Base-by-base conservation (phyloP, 2,797 vertebrate genomes). In the Enteromius viviparus region DNA sequence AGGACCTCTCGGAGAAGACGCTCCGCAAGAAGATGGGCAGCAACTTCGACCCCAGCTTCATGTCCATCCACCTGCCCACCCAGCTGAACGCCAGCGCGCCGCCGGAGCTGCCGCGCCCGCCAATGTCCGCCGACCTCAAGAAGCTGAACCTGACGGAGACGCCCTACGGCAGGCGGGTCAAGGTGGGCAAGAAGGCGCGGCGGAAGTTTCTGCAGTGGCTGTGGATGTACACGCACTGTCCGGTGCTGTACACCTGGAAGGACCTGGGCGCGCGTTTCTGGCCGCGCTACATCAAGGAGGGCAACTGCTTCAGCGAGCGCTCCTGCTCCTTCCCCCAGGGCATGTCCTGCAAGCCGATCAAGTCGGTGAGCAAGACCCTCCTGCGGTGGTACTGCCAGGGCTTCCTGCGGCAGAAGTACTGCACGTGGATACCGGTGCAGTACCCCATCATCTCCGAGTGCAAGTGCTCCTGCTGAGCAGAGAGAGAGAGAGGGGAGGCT, bases 401-500 rank as follows among this genome's bases (percentile, higher is more conserved):
- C n/a, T 98, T 97, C 95, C 91, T 95, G 89, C 95, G 93, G 91
- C 96, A 96, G 89, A 96, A 96, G 91, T 97, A 96, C 93, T 98
- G 97, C 93, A 97, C 96, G 89, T 98, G 97, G 97, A 97, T 98
- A 94, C 95, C 95, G 87, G 95, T 97, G 88, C 97, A 98, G 93
- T 98, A 98, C 92, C 97, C 96, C 51, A 95, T 98, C 91, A 96
- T 98, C 94, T 97, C 97, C 88, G 96, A 98, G 95, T 98, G 97
- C 95, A 97, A 97, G 93, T 97, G 97, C 87, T 96, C 96, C 90
- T 98, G 97, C 92, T 98, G 94, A 96, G 60, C 26, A 62, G 60
- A 62, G 60, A 32, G 12, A 29, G 51, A 19, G 51, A 53, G 17
- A 51, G 51, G 11, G 11, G 23, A 65, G 66, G n/a, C 17, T 55